Conservation (phyloP, 2,113 vertebrate species). For the Peucedramus taeniatus region DNA sequence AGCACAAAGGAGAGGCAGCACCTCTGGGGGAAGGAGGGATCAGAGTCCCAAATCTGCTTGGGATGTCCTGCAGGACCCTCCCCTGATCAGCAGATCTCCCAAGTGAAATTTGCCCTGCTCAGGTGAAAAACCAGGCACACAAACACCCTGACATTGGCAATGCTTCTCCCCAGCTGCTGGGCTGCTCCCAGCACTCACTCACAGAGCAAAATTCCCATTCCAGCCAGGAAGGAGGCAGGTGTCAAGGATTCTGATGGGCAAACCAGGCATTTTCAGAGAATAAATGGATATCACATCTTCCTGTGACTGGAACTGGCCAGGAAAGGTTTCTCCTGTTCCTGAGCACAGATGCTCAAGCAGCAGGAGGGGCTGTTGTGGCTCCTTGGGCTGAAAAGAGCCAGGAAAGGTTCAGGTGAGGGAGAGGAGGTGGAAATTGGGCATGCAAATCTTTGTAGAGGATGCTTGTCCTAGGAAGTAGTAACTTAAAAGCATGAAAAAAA, state of each 20-base stretch:
- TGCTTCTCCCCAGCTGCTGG: accelerated
- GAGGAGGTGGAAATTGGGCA: not conserved
- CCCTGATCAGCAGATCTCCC: not conserved
- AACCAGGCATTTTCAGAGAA: not conserved
- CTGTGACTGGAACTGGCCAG: not conserved
- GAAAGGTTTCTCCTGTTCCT: not conserved
- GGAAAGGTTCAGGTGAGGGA: not conserved
- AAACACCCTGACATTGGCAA: not conserved
- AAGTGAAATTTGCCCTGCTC: not conserved
- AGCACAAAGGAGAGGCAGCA: not conserved
- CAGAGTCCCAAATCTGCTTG: accelerated
- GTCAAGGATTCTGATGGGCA: not conserved
- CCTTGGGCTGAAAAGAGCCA: not conserved
- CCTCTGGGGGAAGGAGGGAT: not conserved
- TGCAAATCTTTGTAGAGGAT: not conserved
- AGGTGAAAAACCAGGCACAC: not conserved
- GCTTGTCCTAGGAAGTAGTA: not conserved
- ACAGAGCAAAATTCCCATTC: not conserved
- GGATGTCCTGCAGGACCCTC: not conserved
- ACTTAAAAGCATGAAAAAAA: not conserved
- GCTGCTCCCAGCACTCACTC: not conserved
- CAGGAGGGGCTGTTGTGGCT: not conserved
- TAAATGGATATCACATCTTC: not conserved
- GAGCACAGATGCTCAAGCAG: not conserved
- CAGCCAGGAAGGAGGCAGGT: not conserved